Base-by-base conservation (phyloP, 2,797 vertebrate species). In the Anomalospiza imberbis region DNA sequence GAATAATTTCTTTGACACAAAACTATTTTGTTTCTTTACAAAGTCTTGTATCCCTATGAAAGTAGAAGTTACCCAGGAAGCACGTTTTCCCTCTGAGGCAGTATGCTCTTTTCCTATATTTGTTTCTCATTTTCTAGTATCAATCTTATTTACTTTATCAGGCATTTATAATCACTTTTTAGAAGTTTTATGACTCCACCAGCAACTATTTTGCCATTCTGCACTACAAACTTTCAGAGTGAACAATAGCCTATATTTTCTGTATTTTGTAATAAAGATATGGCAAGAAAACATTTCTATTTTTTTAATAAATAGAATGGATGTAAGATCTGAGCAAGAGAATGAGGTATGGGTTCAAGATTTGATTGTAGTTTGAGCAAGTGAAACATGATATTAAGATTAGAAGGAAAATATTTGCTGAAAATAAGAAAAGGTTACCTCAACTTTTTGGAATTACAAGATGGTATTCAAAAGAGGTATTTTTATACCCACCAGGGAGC, bases 341-440 rank as follows among this genome's bases (percentile, higher is more conserved):
- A 70, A 66, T 21, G 38, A 78, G 22, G 26, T 28, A 50, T 9
- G 15, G 45, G 15, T 80, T 85, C 42, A 36, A 75, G 54, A n/a
- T 83, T 62, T 73, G 16, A 61, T 8, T 50, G 34, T 10, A 47
- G 72, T 89, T 80, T 81, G 61, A 70, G 32, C 28, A 31, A 72
- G 31, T 45, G 42, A 77, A 89, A 89, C 63, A 61, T 60, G 24
- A n/a, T 78, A 65, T 74, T 70, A 86, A n/a, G 34, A 73, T 70
- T 57, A 88, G 62, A 94, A 53, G 28, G 71, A 32, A 85, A 91
- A 70, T 66, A 79, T 68, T 88, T 93, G 57, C 47, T 66, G 82
- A 78, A 88, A 85, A 61, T 48, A 60, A 62, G 62, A 85, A 95
- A 93, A 89, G 87, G 65, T 93, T 89, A 85, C 29, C 13, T 92